Evolutionary conservation across 2,888 invertebrate species (phyloP).

Genomic region (Cylloceria caligata): DNA sequence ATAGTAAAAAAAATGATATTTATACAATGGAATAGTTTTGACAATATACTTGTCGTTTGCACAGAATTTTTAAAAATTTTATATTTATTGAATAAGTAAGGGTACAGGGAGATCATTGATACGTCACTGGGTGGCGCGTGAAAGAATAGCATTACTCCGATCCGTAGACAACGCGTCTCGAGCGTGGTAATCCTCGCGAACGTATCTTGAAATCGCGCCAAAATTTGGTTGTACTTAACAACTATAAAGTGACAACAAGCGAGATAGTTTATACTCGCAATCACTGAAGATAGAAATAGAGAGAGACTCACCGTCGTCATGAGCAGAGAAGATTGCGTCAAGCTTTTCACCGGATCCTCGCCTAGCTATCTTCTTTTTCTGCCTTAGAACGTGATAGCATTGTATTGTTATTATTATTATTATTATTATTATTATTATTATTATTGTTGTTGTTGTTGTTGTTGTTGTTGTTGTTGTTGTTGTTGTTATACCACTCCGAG

Average conservation of each 20-base stretch:
- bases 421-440: constrained; percentile 24
- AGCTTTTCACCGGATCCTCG: constrained; percentile 46
- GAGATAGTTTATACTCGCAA: constrained; percentile 40
- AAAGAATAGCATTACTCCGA: constrained; percentile 46
- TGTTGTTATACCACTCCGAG: not conserved
- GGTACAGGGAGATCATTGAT: constrained; percentile 48
- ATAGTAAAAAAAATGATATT: no score
- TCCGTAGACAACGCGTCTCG: constrained; percentile 48
- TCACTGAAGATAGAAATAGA: constrained; percentile 21
- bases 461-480: constrained; percentile 14
- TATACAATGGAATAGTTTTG: no score
- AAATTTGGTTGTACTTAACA: constrained; percentile 48
- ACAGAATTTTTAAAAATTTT: no score
- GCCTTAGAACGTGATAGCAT: not conserved
- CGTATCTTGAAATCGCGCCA: constrained; percentile 64
- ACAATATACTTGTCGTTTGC: no score
- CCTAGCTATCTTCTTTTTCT: constrained; percentile 12
- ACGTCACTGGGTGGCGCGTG: constrained; percentile 60
- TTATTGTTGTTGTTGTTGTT: not conserved
- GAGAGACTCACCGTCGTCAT: constrained; percentile 61
- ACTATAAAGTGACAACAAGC: constrained; percentile 42
- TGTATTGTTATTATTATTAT: constrained; percentile 23
- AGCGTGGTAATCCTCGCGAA: constrained; percentile 43
- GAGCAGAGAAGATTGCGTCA: constrained; percentile 24
- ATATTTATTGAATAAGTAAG: not conserved